Conservation (phyloP, 2,797 vertebrate genomes). For the Acanthurus tractus region DNA sequence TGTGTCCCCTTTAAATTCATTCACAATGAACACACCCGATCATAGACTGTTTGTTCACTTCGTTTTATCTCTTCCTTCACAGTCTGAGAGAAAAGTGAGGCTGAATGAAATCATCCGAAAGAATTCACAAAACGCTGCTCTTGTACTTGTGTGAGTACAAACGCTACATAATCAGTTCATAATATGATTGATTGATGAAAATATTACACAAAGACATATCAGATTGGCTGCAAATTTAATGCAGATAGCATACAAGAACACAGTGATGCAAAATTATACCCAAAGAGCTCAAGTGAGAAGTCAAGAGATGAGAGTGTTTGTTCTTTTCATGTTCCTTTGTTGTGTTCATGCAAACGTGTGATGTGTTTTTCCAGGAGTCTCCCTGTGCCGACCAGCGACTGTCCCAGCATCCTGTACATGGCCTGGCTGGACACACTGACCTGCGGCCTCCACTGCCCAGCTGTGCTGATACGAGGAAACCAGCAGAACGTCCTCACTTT, state of each 20-base stretch:
- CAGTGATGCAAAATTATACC: not conserved
- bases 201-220: not conserved
- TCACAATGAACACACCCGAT: too few species aligned
- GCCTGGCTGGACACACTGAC: slow-evolving; percentile 84
- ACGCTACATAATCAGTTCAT: not conserved
- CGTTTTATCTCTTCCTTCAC: not conserved
- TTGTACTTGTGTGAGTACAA: slow-evolving; percentile 85
- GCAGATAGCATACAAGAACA: not conserved
- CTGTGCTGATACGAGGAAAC: slow-evolving; percentile 83
- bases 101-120: slow-evolving; percentile 86
- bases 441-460: slow-evolving; percentile 77
- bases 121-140: slow-evolving; percentile 82
- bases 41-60: not conserved
- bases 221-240: not conserved
- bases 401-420: slow-evolving; percentile 83
- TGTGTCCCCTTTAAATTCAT: not conserved
- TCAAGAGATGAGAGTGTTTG: not conserved
- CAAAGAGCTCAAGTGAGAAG: not conserved
- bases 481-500: slow-evolving; percentile 85
- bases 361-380: slow-evolving; percentile 73
- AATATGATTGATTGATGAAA: not conserved
- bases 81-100: slow-evolving; percentile 83
- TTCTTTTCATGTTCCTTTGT: not conserved
- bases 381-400: slow-evolving; percentile 78
- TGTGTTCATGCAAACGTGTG: not conserved